Percentiles rank a stretch among this genome's conserved stretches.
Evolutionary conservation across 2,113 vertebrate species (phyloP).

Genomic region (Asarcornis scutulata): DNA sequence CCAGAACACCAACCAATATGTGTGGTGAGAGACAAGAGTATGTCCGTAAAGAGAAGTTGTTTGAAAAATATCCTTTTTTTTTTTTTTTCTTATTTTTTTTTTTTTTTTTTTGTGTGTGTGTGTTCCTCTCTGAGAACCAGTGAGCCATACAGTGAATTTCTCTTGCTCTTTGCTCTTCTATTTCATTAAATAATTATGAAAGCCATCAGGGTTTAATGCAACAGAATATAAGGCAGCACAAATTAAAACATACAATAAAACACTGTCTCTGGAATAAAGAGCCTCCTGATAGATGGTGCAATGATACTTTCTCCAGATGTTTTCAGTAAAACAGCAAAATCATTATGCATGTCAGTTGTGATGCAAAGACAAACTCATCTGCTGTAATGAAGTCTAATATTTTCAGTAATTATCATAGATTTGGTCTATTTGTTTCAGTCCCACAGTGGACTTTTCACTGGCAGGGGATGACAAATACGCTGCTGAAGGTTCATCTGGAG

Average conservation of each 20-base stretch:
- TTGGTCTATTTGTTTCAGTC: neutral
- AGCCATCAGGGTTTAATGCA: neutral
- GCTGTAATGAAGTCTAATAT: neutral
- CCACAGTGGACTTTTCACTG: neutral
- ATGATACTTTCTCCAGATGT: neutral
- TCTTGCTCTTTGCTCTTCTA: neutral
- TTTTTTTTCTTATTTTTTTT: too few relatives aligned
- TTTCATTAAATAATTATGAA: neutral
- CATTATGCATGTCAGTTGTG: neutral
- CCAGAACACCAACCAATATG: neutral
- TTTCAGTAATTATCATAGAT: neutral
- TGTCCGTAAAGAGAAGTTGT: neutral
- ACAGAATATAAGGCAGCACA: neutral
- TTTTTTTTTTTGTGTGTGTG: too few relatives aligned
- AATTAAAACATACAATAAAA: neutral
- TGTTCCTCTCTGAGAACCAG: neutral
- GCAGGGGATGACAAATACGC: neutral
- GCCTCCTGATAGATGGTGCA: neutral
- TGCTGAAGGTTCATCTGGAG: neutral
- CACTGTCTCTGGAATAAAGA: neutral
- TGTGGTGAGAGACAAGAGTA: neutral
- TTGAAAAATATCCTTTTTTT: too few relatives aligned
- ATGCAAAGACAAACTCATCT: neutral
- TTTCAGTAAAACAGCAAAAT: neutral
- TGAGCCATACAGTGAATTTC: neutral